Evolutionary conservation across 1,140 invertebrate species (phyloP), one percentile per base, ranked within the genome.

Genomic region (Zophobas morio): DNA sequence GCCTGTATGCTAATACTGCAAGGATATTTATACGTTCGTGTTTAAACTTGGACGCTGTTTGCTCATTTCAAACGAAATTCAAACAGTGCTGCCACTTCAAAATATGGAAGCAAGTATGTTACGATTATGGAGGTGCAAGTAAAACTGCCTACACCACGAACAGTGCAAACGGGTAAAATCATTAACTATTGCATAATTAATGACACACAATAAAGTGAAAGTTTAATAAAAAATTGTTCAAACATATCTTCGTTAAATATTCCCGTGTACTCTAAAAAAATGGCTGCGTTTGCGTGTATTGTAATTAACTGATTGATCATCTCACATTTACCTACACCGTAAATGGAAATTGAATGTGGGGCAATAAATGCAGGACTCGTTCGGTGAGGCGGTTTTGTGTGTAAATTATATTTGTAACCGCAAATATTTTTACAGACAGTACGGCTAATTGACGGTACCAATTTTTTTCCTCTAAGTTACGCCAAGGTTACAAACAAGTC

Each of bases 331-430:
- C 56, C 36, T 60, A 60, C 42, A 42, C 37, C 39, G 33, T n/a
- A 33, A 66, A 42, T 42, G 39, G 39, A 37, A 66, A 66, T 66
- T 40, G 40, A 42, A 66, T 66, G 8, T 66, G 60, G 60, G 35
- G 39, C 60, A 66, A 35, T 66, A 35, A 42, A 20, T 42, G 33
- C 60, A 63, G 40, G 60, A 66, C 60, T 66, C 6, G 60, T 66
- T 66, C 42, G 60, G 60, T 66, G 60, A 8, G 60, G 42, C 42
- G 40, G 60, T 66, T 66, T 66, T 66, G 6, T 32, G 39, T 66
- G 40, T 40, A 66, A 66, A 42, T 66, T 42, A 66, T 66, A 66
- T 66, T 66, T 66, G 60, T 66, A 32, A 33, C 60, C 39, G 33
- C 39, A 40, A 8, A 36, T 35, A 66, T 66, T 66, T 66, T 66